phyloP scores from a whole-genome alignment of 2,113 vertebrate species.

The Gymnorhina tibicen region DNA sequence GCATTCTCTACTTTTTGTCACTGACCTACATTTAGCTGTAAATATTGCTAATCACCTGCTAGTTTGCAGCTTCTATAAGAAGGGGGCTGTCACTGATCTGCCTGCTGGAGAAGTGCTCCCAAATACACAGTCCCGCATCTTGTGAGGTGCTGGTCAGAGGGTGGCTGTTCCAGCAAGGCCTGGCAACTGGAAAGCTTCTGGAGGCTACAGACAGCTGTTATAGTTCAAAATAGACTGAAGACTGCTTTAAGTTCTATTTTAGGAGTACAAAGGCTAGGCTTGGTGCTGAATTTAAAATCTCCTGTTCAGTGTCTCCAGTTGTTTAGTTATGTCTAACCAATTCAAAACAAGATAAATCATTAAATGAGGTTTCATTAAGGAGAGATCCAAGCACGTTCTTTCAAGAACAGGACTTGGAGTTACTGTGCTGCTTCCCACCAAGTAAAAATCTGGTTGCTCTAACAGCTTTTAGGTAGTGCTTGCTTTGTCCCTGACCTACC shows the following conservation, averaged over 20 bases:
- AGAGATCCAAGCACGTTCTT: neutral
- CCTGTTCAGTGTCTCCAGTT: neutral
- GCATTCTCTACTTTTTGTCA: neutral
- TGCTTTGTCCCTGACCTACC: neutral
- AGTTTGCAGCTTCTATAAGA: neutral
- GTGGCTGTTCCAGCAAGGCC: neutral
- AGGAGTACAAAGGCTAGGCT: neutral
- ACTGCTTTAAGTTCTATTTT: neutral
- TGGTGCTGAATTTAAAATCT: neutral
- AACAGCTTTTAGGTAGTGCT: neutral
- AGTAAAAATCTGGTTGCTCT: neutral
- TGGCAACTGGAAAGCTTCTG: neutral
- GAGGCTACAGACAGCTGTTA: neutral
- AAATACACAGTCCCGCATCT: accelerated
- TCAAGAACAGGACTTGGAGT: neutral
- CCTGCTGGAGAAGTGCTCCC: neutral
- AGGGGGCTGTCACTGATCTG: neutral
- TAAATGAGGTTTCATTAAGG: neutral
- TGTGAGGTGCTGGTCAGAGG: neutral
- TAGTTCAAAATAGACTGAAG: neutral
- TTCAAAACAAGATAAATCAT: neutral
- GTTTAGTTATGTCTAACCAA: neutral
- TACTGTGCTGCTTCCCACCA: neutral
- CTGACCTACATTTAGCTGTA: neutral
- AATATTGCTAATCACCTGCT: neutral